Evolutionary conservation across 37 sponge, comb jelly and placozoan species (phyloP).

Genomic region (Bolinopsis microptera): DNA sequence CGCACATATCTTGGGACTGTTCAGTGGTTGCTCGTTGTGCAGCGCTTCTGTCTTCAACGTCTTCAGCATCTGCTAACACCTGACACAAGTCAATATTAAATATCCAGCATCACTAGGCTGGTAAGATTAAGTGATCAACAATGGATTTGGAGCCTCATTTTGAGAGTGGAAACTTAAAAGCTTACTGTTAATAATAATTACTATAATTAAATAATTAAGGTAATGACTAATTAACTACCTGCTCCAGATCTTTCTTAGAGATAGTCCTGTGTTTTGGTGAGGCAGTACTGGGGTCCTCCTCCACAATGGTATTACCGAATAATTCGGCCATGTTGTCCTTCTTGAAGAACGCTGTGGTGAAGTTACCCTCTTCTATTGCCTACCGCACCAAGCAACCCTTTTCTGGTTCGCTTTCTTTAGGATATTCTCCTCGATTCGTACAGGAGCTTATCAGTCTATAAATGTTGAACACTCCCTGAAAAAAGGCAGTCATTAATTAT

Average conservation of each 20-base stretch:
- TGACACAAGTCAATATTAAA: conserved; percentile 23
- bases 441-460: conserved; percentile 89
- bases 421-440: conserved; percentile 95
- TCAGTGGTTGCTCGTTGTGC: conserved; percentile 80
- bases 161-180: too few species aligned
- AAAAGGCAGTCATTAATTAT: too few species aligned
- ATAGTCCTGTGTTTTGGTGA: conserved; percentile 65
- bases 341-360: conserved; percentile 96
- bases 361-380: conserved; percentile 97
- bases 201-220: too few species aligned
- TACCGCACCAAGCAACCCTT: conserved; percentile 85
- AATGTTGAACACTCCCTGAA: conserved; percentile 93
- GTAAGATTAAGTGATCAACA: too few species aligned
- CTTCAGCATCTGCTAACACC: conserved; percentile 85
- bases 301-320: neutral
- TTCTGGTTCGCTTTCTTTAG: conserved; percentile 99
- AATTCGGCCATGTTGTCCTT: conserved; percentile 69
- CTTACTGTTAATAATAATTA: too few species aligned
- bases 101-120: too few species aligned
- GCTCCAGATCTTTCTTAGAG: conserved; percentile 75
- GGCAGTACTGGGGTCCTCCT: neutral
- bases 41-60: conserved; percentile 83
- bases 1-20: conserved; percentile 87
- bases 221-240: conserved; percentile 54
- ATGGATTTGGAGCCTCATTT: too few species aligned